phyloP scores from a whole-genome alignment of 1,140 invertebrate genomes.

The Stegodyphus dumicola region DNA sequence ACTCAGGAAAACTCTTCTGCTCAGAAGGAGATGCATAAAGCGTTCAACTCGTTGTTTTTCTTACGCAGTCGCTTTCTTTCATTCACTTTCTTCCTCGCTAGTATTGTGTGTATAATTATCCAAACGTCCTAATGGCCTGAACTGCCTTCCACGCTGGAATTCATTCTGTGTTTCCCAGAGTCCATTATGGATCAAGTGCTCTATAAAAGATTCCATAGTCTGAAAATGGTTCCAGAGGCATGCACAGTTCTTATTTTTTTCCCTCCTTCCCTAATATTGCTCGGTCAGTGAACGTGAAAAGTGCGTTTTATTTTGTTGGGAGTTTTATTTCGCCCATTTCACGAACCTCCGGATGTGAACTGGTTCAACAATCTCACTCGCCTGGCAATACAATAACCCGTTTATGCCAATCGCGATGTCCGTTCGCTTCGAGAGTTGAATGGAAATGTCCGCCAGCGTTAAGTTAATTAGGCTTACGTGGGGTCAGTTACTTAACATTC shows the following conservation, averaged over 20 bases:
- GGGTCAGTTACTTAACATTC: too few relatives aligned
- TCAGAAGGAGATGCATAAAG: not conserved
- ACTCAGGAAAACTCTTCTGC: not conserved
- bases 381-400: constrained; percentile 41
- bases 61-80: not conserved
- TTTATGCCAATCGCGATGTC: constrained; percentile 18
- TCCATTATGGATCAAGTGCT: not conserved
- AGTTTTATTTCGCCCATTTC: constrained; percentile 8
- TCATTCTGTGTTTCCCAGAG: not conserved
- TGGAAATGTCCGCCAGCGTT: too few relatives aligned
- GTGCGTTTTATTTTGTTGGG: constrained; percentile 21
- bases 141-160: constrained; percentile 17
- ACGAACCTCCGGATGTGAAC: constrained; percentile 42
- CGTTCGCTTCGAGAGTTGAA: not conserved
- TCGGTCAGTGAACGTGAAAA: constrained; percentile 54
- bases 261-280: constrained; percentile 35
- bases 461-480: too few relatives aligned
- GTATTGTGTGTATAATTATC: constrained; percentile 19
- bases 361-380: constrained; percentile 46
- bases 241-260: constrained; percentile 12
- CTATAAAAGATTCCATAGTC: constrained; percentile 9
- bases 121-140: constrained; percentile 17
- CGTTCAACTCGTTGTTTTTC: not conserved
- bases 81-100: not conserved
- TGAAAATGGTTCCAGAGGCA: constrained; percentile 30